Evolutionary conservation across 23 tunicate species (phyloP), one percentile per base, ranked within the genome.

Genomic region (Clavelina lepadiformis): DNA sequence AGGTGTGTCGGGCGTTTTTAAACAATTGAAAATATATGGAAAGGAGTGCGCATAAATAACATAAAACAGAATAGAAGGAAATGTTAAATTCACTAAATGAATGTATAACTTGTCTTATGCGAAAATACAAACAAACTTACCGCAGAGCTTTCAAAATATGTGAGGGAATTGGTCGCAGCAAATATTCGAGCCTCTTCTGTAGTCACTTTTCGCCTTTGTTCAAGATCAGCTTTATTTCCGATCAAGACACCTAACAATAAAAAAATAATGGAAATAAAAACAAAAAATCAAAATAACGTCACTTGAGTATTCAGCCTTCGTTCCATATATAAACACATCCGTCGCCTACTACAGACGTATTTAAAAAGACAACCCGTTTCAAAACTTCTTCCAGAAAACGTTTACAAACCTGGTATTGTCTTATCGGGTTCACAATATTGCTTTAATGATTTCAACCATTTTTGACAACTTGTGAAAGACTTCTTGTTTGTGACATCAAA

Each of bases 141-240:
- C 1, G 95, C 95, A 4, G 95, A 86, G 44, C 80, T 64, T 66
- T 86, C 95, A 65, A 78, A 86, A 58, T 78, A 86, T 11, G 35
- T 37, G 36, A 86, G 35, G 5, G 58, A 57, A 50, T 79, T 32
- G 29, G 72, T 56, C 26, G 56, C 49, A 3, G 95, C 95, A 58
- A 78, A 62, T 28, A 51, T 61, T 41, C 60, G 38, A 3, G 74
- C 95, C 23, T 65, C 76, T 26, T 86, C 81, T 0, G 63, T 26
- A 25, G 71, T 31, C 0, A 86, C 68, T 32, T 58, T 46, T 24
- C 95, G 41, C 18, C 95, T 41, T 18, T 55, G 71, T 33, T 72
- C 74, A 28, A 86, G 52, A 57, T 88, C 96, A 3, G 38, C 33
- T 45, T 88, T 88, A 38, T 88, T 88, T 24, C 96, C 96, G 20